phyloP scores from a whole-genome alignment of 2,797 vertebrate genomes.

The Leontocebus nigricollis region DNA sequence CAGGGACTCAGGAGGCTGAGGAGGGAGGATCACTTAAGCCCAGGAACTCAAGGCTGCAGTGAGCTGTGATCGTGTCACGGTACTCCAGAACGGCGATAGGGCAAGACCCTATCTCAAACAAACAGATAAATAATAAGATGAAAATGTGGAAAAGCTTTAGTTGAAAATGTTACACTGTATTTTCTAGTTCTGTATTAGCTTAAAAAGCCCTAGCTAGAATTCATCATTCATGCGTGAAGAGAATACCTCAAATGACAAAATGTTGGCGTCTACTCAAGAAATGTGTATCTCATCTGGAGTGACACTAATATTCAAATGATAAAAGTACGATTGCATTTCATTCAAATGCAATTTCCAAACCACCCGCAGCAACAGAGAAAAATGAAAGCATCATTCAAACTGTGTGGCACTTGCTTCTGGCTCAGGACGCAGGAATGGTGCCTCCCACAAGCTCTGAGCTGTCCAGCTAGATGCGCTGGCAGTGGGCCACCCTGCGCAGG shows the following conservation, averaged over 20 bases:
- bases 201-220: too few species aligned
- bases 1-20: not conserved
- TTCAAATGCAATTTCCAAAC: not conserved
- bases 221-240: not conserved
- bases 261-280: not conserved
- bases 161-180: not conserved
- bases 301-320: too few species aligned
- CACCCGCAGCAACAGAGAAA: not conserved
- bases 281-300: not conserved
- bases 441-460: rapidly evolving
- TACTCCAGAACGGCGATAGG: not conserved
- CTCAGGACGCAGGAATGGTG: not conserved
- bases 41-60: not conserved
- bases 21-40: not conserved
- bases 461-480: rapidly evolving
- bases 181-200: not conserved
- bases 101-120: not conserved
- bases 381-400: too few species aligned
- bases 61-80: not conserved
- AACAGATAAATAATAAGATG: not conserved
- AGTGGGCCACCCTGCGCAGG: not conserved
- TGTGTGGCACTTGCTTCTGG: rapidly evolving
- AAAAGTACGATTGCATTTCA: not conserved
- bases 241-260: not conserved
- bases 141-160: not conserved